Conservation (phyloP, 2,113 vertebrate genomes). For the Phylloscopus whistleri region DNA sequence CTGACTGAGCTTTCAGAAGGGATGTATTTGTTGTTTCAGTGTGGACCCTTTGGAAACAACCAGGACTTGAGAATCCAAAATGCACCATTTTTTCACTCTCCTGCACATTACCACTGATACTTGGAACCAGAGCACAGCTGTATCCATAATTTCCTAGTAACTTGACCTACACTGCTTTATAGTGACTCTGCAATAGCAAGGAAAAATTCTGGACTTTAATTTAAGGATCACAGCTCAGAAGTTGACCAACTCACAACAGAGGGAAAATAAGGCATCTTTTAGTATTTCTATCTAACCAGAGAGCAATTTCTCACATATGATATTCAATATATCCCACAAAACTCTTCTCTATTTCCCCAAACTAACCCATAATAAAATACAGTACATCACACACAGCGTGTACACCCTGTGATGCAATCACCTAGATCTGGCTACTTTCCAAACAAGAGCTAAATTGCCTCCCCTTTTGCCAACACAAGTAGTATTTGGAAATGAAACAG, state of each 20-base stretch:
- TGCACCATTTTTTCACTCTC: background rate
- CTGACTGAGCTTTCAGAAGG: constrained; percentile 5
- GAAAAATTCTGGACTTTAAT: background rate
- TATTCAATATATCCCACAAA: background rate
- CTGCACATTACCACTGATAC: background rate
- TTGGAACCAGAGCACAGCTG: background rate
- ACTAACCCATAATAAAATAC: background rate
- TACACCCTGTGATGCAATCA: background rate
- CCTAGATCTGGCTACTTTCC: background rate
- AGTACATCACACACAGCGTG: fast-evolving
- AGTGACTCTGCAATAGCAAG: background rate
- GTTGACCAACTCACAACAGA: background rate
- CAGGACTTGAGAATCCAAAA: background rate
- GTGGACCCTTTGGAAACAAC: background rate
- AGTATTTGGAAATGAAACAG: background rate
- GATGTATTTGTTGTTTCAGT: background rate
- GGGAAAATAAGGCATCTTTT: background rate
- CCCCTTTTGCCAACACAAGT: background rate
- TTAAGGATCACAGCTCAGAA: background rate
- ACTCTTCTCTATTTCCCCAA: background rate
- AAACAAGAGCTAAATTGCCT: background rate
- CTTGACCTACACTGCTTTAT: background rate
- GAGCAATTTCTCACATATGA: background rate
- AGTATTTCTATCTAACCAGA: background rate
- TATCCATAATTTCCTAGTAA: background rate